Conservation (phyloP, 2,797 vertebrate genomes). For the Ptychobarbus kaznakovi region DNA sequence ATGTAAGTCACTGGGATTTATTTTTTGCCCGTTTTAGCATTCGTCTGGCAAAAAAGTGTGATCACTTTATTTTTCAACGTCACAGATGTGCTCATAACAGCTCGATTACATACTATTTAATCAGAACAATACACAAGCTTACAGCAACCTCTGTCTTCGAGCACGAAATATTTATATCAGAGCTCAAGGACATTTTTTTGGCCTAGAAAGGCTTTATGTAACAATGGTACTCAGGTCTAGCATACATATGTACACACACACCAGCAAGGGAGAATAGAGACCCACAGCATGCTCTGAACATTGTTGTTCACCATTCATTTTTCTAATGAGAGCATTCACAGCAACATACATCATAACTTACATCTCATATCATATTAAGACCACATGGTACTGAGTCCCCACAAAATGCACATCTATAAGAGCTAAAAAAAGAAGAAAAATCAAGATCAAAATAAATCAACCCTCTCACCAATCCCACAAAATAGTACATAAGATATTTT, state of each 20-base stretch:
- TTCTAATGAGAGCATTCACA: constrained; percentile 69
- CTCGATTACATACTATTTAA: not conserved
- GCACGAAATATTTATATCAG: not conserved
- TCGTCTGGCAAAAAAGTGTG: not conserved
- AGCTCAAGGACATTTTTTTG: constrained; percentile 1
- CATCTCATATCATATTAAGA: constrained; percentile 72
- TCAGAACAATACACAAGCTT: not conserved
- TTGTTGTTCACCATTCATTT: constrained; percentile 59
- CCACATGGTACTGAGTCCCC: constrained; percentile 71
- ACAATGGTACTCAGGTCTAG: constrained; percentile 3
- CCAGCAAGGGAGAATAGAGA: constrained; percentile 37
- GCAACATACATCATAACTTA: constrained; percentile 69
- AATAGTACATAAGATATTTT: constrained; percentile 78
- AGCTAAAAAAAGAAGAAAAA: constrained; percentile 58
- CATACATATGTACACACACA: constrained; percentile 22
- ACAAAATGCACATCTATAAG: constrained; percentile 73
- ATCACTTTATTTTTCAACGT: not conserved
- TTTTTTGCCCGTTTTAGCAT: not conserved
- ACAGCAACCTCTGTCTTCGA: not conserved
- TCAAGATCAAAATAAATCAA: constrained; percentile 61
- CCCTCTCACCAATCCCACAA: constrained; percentile 76
- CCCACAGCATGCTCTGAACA: constrained; percentile 62
- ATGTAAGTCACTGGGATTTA: not conserved
- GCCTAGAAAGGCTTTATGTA: constrained; percentile 23
- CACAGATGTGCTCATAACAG: not conserved